Percentiles rank a stretch among this genome's conserved stretches.
These are phyloP conservation scores for Helostoma temminkii DNA, from an alignment of 2,797 vertebrate genomes.

Conservation along the genomic window DNA sequence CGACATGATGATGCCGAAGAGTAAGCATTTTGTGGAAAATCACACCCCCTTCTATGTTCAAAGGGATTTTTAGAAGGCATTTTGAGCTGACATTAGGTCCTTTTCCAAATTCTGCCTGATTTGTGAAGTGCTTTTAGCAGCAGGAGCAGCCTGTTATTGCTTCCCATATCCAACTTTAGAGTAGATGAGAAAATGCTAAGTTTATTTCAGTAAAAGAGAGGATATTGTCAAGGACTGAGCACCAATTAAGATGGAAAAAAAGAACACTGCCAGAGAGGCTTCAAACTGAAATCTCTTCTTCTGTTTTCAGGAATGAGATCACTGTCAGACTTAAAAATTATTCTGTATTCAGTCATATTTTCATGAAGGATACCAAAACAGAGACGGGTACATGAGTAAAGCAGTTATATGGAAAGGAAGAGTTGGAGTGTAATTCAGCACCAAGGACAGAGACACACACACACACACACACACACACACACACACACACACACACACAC, in stretches of 20 bases:
- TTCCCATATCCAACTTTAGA: constrained; percentile 27
- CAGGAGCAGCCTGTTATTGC: constrained; percentile 5
- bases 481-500: constrained; percentile 71
- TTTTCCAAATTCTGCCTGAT: constrained; percentile 41
- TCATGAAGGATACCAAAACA: background rate
- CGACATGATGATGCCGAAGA: constrained; percentile 25
- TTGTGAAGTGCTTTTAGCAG: constrained; percentile 35
- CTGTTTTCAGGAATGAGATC: background rate
- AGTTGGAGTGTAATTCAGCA: constrained; percentile 60
- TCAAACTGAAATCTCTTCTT: background rate
- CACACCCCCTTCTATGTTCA: constrained; percentile 18
- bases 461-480: background rate
- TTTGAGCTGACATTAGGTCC: constrained; percentile 40
- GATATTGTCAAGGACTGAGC: constrained; percentile 13
- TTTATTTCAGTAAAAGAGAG: constrained; percentile 7
- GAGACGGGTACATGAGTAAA: background rate
- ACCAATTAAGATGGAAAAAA: constrained; percentile 19
- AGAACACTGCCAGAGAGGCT: background rate
- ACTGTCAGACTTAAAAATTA: background rate
- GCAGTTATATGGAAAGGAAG: background rate
- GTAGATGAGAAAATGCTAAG: background rate
- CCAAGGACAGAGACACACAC: constrained; percentile 69
- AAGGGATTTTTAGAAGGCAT: constrained; percentile 24
- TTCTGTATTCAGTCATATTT: background rate
- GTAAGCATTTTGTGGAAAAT: constrained; percentile 38